These are phyloP conservation scores for Corythornis madagascariensis DNA, from an alignment of 2,113 vertebrate genomes.

Conservation along the genomic window DNA sequence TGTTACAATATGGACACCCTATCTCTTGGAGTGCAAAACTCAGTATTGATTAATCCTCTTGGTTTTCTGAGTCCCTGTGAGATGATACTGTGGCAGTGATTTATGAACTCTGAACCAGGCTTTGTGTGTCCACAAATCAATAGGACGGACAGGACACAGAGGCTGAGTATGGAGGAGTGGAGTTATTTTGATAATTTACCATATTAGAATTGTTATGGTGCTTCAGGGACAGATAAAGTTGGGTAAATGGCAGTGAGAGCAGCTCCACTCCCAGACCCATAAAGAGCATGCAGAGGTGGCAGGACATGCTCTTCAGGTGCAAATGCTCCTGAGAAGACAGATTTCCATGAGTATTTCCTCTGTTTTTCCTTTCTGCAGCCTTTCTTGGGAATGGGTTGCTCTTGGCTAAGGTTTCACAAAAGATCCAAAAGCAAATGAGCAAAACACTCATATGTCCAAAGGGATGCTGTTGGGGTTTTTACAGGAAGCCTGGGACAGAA, in stretches of 20 bases:
- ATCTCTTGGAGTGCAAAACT: not conserved
- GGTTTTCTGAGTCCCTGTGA: not conserved
- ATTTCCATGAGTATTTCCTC: not conserved
- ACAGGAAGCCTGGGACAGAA: not conserved
- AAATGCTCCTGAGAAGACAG: not conserved
- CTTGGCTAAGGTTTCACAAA: not conserved
- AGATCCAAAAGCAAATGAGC: not conserved
- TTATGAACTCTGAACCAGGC: not conserved
- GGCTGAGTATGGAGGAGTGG: not conserved
- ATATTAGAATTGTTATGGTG: not conserved
- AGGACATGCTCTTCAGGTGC: not conserved
- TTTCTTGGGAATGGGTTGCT: not conserved
- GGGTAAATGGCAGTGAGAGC: not conserved
- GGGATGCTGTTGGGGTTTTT: not conserved
- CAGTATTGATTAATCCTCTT: not conserved
- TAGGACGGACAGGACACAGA: not conserved
- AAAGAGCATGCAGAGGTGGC: not conserved
- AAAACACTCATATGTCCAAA: not conserved
- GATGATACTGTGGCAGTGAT: not conserved
- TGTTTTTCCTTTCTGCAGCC: not conserved
- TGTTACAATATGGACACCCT: not conserved
- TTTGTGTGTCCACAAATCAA: not conserved
- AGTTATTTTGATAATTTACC: not conserved
- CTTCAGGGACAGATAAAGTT: not conserved
- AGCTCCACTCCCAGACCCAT: not conserved